phyloP scores from a whole-genome alignment of 1,140 invertebrate species.

The Euschistus heros region DNA sequence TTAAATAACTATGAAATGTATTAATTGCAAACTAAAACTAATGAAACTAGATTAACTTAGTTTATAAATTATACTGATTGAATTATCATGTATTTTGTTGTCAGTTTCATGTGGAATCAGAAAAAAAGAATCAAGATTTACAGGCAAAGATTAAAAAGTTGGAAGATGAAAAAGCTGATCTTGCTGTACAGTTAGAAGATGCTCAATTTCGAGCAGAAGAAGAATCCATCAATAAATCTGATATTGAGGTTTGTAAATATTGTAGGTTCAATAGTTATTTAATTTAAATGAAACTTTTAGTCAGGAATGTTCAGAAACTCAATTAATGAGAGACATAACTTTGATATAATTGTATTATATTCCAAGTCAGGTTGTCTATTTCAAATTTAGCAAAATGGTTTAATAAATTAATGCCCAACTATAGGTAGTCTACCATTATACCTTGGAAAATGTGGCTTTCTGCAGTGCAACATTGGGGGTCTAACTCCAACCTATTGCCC shows the following conservation, averaged over 20 bases:
- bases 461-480: too few species aligned
- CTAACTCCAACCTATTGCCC: too few species aligned
- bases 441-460: too few species aligned
- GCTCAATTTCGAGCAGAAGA: slow-evolving; percentile 85
- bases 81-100: slow-evolving; percentile 21
- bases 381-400: too few species aligned
- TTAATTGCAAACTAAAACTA: neutral
- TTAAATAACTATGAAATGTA: neutral
- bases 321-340: too few species aligned
- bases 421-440: too few species aligned
- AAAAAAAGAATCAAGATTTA: slow-evolving; percentile 36
- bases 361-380: too few species aligned
- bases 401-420: too few species aligned
- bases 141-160: slow-evolving; percentile 40
- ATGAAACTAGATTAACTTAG: neutral
- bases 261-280: too few species aligned
- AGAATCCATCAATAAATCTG: slow-evolving; percentile 64
- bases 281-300: too few species aligned
- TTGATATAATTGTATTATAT: too few species aligned
- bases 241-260: slow-evolving; percentile 53
- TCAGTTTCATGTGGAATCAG: slow-evolving; percentile 45
- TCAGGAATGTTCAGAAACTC: too few species aligned
- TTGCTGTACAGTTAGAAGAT: slow-evolving; percentile 71
- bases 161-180: slow-evolving; percentile 51
- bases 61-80: neutral